Base-by-base conservation (phyloP, 2,888 invertebrate genomes). In the Aricia artaxerxes region DNA sequence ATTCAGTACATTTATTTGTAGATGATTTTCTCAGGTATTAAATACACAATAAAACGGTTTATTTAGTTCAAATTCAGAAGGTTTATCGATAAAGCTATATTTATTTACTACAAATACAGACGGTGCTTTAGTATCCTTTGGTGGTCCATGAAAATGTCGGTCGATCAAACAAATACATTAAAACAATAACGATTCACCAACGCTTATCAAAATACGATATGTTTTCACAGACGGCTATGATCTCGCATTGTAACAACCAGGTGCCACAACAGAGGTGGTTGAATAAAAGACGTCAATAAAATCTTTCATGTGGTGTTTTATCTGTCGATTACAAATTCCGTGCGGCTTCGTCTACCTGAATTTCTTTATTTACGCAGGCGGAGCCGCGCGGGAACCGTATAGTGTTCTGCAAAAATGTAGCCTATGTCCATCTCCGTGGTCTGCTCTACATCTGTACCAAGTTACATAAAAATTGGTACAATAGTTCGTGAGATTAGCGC, bases 261-360 rank as follows among this genome's bases (percentile, higher is more conserved):
- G 49, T 76, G 73, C 72, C 78, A 69, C 78, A 60, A 40, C 60
- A 44, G 44, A 44, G 72, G 76, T 40, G 78, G 78, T 78, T 76
- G 35, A 16, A 64, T 79, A 16, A 77, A 75, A 73, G 78, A 64
- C 79, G 60, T 81, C 78, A 85, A 86, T 86, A 86, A 87, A 87
- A 85, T 87, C 89, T 93, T 92, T 94, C 92, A 92, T 94, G 94
- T 92, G 93, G 92, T 91, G 91, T 92, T 94, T 93, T 93, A 93
- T 93, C 89, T 91, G 90, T 85, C 83, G 83, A 57, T 13, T 57
- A 16, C 3, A 16, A 13, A 4, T 57, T 57, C 4, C 1, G 57
- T 16, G 13, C 57, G 57, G 16, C 16, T 57, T 3, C 57, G 13
- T 16, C 16, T 13, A 4, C 3, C 13, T 53, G 13, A 53, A 53